Base-by-base conservation (phyloP, 2,888 invertebrate genomes). In the Cephalotes varians region DNA sequence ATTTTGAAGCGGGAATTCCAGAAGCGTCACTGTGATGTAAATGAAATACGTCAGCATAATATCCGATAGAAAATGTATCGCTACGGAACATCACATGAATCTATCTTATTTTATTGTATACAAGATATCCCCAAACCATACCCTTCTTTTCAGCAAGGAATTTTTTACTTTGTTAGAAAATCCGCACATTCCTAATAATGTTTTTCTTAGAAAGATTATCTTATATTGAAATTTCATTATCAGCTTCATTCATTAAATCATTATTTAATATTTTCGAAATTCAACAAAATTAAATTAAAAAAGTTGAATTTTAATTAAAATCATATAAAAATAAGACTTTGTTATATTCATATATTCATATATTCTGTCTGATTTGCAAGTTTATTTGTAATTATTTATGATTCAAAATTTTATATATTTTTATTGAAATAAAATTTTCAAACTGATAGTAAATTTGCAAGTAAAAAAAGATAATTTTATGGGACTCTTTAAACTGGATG, bases 1-100 rank as follows among this genome's bases (percentile, higher is more conserved):
- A 67, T 28, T 54, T 65, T n/a, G 10, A 77, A 21, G 56, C 12
- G 77, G 77, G 7, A 77, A 69, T 77, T 77, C 77, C 77, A 56
- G 31, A 77, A 28, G 21, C 77, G 77, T 77, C 77, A 77, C 18
- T 56, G 5, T 25, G 21, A 56, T 77, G 44, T 56, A 54, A 69
- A 69, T 69, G 4, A 7, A 51, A 51, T 76, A 54, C 49, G 54
- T 77, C 67, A 77, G 49, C 54, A 34, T 40, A 25, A 15, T 18
- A 28, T 15, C 9, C 49, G 21, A 64, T 49, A 64, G 12, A 34
- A 51, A 49, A 56, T 56, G 28, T 15, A 37, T 56, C 9, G 6
- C 2, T 0, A 10, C 34, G 56, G 2, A 9, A 77, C 18, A 6
- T 34, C n/a, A 31, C 31, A 21, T 9, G 2, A 2, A 71, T 6